These are phyloP conservation scores for Rhamphomyia laevipes DNA, from an alignment of 2,888 invertebrate genomes.

Conservation along the genomic window DNA sequence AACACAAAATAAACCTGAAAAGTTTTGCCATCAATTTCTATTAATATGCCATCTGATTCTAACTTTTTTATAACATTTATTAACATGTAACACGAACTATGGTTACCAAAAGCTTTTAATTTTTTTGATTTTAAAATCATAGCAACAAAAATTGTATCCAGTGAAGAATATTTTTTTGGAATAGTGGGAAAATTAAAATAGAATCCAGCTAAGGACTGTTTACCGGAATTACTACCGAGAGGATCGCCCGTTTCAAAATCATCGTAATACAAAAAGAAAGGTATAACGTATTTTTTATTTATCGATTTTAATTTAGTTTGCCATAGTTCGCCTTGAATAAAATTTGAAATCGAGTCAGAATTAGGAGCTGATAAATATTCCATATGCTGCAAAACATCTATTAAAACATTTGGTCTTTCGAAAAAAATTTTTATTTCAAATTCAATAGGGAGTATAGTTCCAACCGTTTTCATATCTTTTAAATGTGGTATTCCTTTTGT, in stretches of 20 bases:
- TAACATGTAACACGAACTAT: background rate
- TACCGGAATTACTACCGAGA: slow-evolving; percentile 5
- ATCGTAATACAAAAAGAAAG: slow-evolving; percentile 5
- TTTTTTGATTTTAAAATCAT: slow-evolving; percentile 5
- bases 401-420: background rate
- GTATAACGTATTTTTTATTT: slow-evolving; percentile 6
- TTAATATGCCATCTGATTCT: slow-evolving; percentile 3
- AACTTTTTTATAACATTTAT: slow-evolving; percentile 6
- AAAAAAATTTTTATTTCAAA: background rate
- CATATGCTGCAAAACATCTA: background rate
- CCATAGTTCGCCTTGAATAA: slow-evolving; percentile 4
- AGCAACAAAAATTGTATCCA: background rate
- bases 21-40: background rate
- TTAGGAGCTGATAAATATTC: background rate
- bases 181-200: slow-evolving; percentile 5
- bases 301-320: slow-evolving; percentile 5
- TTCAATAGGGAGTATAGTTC: background rate
- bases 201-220: slow-evolving; percentile 4
- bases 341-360: background rate
- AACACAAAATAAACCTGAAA: slow-evolving; percentile 3
- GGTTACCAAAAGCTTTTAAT: background rate
- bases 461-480: background rate
- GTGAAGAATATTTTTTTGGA: slow-evolving; percentile 2
- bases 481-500: background rate
- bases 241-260: slow-evolving; percentile 3